Evolutionary conservation across 2,888 invertebrate genomes (phyloP).

Genomic region (Ectobius pallidus): DNA sequence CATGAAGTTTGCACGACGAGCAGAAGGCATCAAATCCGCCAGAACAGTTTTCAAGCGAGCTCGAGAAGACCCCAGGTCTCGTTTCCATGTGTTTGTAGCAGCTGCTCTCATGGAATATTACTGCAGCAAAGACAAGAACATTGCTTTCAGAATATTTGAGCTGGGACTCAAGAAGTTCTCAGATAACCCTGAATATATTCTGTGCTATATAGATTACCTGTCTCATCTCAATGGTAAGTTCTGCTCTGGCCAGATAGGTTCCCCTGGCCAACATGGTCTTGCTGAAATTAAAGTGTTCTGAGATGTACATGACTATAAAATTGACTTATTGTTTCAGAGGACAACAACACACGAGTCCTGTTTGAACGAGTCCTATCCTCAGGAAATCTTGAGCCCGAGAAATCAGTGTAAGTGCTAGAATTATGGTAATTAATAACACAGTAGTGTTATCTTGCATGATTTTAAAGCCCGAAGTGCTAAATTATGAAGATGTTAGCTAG

Average conservation of each 20-base stretch:
- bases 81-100: slow-evolving; percentile 94
- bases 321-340: no score
- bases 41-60: slow-evolving; percentile 94
- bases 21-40: slow-evolving; percentile 97
- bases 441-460: no score
- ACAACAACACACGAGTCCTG: slow-evolving; percentile 98
- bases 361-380: slow-evolving; percentile 96
- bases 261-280: no score
- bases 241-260: no score
- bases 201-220: slow-evolving; percentile 95
- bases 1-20: slow-evolving; percentile 97
- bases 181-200: slow-evolving; percentile 92
- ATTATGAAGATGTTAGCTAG: no score
- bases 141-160: slow-evolving; percentile 96
- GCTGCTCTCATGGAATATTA: slow-evolving; percentile 99
- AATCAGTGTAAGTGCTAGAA: slow-evolving; percentile 77
- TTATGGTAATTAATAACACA: no score
- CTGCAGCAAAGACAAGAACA: slow-evolving; percentile 96
- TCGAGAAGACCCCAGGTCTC: slow-evolving; percentile 81
- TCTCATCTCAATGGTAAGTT: slow-evolving; percentile 91
- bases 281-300: no score
- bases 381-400: slow-evolving; percentile 86
- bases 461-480: no score
- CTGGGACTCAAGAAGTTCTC: slow-evolving; percentile 96
- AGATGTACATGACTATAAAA: no score